A percentile compares a stretch with the other conserved stretches of the same genome.
Conservation (phyloP, 2,888 invertebrate species). For the Podabrus alpinus region DNA sequence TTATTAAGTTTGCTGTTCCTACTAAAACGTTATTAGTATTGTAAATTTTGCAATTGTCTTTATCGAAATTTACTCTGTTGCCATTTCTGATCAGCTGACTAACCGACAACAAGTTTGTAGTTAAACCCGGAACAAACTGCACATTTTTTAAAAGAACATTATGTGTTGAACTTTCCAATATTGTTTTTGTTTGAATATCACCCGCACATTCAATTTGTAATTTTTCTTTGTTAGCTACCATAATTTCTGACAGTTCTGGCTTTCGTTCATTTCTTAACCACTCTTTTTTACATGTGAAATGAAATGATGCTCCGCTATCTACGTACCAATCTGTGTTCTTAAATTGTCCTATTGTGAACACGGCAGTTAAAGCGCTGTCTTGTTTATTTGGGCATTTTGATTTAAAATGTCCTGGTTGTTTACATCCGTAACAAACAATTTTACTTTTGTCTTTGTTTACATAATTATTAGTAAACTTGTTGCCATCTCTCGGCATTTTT, state of each 20-base stretch:
- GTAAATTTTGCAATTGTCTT: constrained; percentile 18
- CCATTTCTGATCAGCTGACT: constrained; percentile 20
- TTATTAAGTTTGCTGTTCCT: constrained; percentile 10
- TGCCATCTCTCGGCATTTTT: neutral
- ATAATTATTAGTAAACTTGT: neutral
- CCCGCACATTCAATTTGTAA: constrained; percentile 5
- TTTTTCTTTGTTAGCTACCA: constrained; percentile 18
- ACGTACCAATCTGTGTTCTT: constrained; percentile 40
- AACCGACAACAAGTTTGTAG: constrained; percentile 27
- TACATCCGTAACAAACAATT: constrained; percentile 25
- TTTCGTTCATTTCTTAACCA: constrained; percentile 17
- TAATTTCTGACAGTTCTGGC: constrained; percentile 9
- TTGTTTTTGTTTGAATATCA: constrained; percentile 13
- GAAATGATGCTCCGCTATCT: constrained; percentile 40
- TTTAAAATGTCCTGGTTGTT: constrained; percentile 28
- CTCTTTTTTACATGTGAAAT: constrained; percentile 34
- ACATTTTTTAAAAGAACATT: constrained; percentile 16
- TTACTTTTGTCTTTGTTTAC: neutral
- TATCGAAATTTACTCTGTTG: constrained; percentile 18
- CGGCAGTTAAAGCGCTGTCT: constrained; percentile 36
- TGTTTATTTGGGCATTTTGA: neutral
- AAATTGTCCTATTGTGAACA: constrained; percentile 33
- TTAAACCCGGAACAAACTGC: constrained; percentile 14
- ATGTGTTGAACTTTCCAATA: constrained; percentile 4
- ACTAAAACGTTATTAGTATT: constrained; percentile 12